Percentiles rank a stretch among this genome's conserved stretches.
Evolutionary conservation across 2,797 vertebrate species (phyloP).

Genomic region (Novumbra hubbsi): DNA sequence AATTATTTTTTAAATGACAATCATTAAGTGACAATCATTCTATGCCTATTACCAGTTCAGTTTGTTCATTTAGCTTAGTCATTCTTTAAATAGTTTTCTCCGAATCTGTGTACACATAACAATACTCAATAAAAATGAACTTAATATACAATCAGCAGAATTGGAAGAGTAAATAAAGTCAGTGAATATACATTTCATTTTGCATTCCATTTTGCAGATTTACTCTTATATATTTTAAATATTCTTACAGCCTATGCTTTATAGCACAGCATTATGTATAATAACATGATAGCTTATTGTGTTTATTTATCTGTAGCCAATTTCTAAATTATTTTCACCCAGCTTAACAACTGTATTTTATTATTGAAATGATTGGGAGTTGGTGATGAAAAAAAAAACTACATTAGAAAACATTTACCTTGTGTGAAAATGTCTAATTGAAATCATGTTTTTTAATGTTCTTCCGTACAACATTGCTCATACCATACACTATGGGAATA

Average conservation of each 20-base stretch:
- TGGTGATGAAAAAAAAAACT: not conserved
- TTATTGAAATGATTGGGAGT: not conserved
- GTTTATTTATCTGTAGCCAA: too few species aligned
- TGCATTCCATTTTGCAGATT: too few species aligned
- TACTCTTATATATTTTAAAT: too few species aligned
- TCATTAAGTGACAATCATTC: conserved; percentile 8
- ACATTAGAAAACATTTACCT: not conserved
- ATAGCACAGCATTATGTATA: not conserved
- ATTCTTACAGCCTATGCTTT: not conserved
- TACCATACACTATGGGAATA: not conserved
- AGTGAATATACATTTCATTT: not conserved
- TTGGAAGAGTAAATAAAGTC: conserved; percentile 8
- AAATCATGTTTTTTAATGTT: not conserved
- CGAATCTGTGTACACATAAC: not conserved
- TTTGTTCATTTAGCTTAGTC: conserved; percentile 15
- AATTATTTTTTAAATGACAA: not conserved
- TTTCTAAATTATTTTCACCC: too few species aligned
- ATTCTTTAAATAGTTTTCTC: conserved; percentile 15
- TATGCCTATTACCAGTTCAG: conserved; percentile 52
- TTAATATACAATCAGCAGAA: conserved; percentile 4
- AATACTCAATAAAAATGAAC: conserved; percentile 4
- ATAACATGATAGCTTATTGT: not conserved
- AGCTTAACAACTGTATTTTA: not conserved
- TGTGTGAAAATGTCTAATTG: not conserved
- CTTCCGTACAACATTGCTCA: too few species aligned